phyloP scores from a whole-genome alignment of 1,140 invertebrate genomes.

The Trissolcus basalis region DNA sequence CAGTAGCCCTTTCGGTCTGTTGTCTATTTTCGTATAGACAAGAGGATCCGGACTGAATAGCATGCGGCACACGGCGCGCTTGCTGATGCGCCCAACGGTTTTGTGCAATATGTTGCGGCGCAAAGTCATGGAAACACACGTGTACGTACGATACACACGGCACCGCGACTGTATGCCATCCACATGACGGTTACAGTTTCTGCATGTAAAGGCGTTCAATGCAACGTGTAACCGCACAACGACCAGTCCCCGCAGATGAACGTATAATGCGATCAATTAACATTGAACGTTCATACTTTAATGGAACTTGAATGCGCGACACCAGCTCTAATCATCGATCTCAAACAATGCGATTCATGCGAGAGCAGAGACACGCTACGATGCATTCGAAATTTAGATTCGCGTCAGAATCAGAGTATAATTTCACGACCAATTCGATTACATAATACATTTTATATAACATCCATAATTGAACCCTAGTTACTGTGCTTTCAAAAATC shows the following conservation, averaged over 20 bases:
- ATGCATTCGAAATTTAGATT: no score
- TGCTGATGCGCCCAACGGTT: constrained; percentile 30
- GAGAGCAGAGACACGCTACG: no score
- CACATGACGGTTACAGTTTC: constrained; percentile 21
- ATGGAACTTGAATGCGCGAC: constrained; percentile 22
- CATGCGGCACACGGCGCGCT: background rate
- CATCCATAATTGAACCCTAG: no score
- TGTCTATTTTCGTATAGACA: constrained; percentile 24
- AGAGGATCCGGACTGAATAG: constrained; percentile 24
- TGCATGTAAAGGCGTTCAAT: constrained; percentile 36
- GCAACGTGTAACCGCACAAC: constrained; percentile 41
- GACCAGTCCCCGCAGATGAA: constrained; percentile 34
- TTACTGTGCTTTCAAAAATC: no score
- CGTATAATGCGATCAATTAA: constrained; percentile 50
- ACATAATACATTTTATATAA: no score
- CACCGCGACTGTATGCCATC: constrained; percentile 4
- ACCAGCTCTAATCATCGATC: constrained; percentile 16
- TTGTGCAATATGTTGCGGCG: constrained; percentile 38
- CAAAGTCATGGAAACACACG: constrained; percentile 21
- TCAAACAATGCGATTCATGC: constrained; percentile 24
- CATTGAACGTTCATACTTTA: constrained; percentile 45
- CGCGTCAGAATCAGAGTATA: no score
- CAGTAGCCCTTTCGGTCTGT: constrained; percentile 23
- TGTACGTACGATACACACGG: constrained; percentile 10
- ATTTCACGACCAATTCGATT: no score